These are phyloP conservation scores for Blera fallax DNA, from an alignment of 2,888 invertebrate genomes.

Conservation along the genomic window DNA sequence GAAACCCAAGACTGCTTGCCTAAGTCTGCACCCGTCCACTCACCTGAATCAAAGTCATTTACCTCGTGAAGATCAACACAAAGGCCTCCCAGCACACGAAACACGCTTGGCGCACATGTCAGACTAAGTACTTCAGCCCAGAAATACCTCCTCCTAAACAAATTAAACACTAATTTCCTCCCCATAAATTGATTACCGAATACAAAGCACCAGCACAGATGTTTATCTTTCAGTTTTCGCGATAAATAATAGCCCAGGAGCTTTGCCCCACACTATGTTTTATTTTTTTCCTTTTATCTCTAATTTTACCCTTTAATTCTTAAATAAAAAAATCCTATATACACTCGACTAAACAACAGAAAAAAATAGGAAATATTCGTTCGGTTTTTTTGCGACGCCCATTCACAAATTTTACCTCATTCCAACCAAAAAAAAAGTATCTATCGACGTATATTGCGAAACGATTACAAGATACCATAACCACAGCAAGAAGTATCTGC, in stretches of 20 bases:
- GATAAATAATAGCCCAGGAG: slow-evolving; percentile 4
- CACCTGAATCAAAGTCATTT: no score
- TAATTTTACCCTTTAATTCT: neutral
- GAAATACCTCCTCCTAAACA: neutral
- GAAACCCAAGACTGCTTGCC: no score
- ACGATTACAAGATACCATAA: no score
- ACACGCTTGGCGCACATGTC: neutral
- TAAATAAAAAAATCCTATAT: neutral
- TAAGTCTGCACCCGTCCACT: neutral
- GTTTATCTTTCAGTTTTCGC: slow-evolving; percentile 12
- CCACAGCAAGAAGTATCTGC: no score
- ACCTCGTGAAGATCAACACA: neutral
- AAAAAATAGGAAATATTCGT: neutral
- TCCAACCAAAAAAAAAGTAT: neutral
- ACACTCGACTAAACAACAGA: neutral
- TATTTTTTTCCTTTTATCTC: slow-evolving; percentile 6
- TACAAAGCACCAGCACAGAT: neutral
- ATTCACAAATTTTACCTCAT: neutral
- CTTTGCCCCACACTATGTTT: neutral
- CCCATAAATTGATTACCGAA: neutral
- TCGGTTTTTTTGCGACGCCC: neutral
- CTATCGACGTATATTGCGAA: neutral
- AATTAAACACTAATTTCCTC: slow-evolving; percentile 14
- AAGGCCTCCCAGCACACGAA: neutral
- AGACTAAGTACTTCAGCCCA: neutral